Evolutionary conservation across 2,113 vertebrate genomes (phyloP).

Genomic region (Anas platyrhynchos): DNA sequence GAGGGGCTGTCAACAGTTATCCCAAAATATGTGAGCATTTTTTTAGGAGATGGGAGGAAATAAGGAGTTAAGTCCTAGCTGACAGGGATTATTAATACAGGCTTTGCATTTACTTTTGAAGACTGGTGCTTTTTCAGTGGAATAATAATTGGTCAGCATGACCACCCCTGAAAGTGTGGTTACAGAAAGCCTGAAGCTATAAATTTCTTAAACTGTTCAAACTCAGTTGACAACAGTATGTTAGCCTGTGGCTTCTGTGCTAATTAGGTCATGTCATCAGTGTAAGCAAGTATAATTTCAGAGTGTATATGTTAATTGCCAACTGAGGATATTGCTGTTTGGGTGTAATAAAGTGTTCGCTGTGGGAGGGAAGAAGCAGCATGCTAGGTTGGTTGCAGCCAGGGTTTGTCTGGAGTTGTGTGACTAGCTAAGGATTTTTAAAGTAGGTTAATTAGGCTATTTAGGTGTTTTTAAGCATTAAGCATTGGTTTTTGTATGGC

Average conservation of each 20-base stretch:
- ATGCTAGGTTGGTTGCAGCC: fast-evolving
- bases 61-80: not conserved
- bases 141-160: not conserved
- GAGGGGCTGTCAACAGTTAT: not conserved
- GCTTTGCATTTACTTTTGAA: not conserved
- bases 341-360: fast-evolving
- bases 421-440: not conserved
- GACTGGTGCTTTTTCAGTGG: not conserved
- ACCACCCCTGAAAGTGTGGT: not conserved
- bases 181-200: not conserved
- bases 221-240: not conserved
- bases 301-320: fast-evolving
- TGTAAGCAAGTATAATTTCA: not conserved
- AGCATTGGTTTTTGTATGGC: not conserved
- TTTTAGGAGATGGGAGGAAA: not conserved
- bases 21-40: too few relatives aligned
- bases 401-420: not conserved
- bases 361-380: not conserved
- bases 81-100: not conserved
- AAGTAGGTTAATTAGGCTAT: not conserved
- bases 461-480: not conserved
- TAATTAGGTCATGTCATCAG: not conserved
- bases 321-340: not conserved
- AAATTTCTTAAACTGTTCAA: not conserved
- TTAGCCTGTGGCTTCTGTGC: not conserved